Evolutionary conservation across 2,888 invertebrate species (phyloP).

Genomic region (Nephrotoma flavescens): DNA sequence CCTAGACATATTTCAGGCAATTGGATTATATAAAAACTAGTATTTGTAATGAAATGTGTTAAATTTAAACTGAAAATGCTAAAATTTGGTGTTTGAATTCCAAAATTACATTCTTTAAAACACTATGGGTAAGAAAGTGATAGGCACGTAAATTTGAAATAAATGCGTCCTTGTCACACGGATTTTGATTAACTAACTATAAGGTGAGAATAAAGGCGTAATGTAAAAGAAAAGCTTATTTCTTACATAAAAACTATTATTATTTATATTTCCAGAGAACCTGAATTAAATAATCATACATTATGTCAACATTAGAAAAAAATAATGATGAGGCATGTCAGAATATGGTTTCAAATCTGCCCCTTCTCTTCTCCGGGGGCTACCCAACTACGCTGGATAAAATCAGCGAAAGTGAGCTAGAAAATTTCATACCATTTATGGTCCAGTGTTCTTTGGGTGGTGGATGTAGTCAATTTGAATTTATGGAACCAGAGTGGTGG

Average conservation of each 20-base stretch:
- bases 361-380: constrained; percentile 54
- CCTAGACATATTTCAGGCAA: neutral
- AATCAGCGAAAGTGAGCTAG: constrained; percentile 45
- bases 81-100: neutral
- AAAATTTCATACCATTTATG: constrained; percentile 60
- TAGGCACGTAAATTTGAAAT: neutral
- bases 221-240: neutral
- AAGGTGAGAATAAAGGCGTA: neutral
- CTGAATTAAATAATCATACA: neutral
- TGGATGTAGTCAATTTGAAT: constrained; percentile 33
- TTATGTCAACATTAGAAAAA: constrained; percentile 7
- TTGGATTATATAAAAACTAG: neutral
- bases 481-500: constrained; percentile 53
- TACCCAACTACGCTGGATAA: constrained; percentile 51
- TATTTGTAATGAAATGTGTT: neutral
- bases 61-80: neutral
- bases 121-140: neutral
- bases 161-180: neutral
- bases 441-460: constrained; percentile 59
- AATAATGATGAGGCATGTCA: constrained; percentile 14
- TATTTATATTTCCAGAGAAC: neutral
- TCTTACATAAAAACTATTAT: neutral
- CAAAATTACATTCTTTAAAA: neutral
- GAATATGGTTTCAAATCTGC: constrained; percentile 56
- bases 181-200: neutral